phyloP scores from a whole-genome alignment of 2,797 vertebrate genomes.

The Hephaestus fuliginosus region DNA sequence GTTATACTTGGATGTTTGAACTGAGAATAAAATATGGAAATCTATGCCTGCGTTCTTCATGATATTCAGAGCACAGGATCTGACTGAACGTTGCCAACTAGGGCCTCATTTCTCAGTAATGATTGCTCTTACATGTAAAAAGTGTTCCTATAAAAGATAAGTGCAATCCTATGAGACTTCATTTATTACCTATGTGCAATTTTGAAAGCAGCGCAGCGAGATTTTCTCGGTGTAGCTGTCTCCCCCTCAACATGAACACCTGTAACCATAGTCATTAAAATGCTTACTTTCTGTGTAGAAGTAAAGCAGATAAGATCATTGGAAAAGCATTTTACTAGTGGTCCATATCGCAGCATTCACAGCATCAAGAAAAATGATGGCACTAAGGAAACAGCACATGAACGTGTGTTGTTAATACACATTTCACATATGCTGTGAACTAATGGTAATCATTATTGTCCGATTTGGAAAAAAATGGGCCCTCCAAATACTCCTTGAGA shows the following conservation, averaged over 20 bases:
- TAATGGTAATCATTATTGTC: not conserved
- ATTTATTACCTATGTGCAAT: not conserved
- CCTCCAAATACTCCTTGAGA: not conserved
- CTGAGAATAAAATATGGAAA: conserved; percentile 22
- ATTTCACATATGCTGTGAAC: not conserved
- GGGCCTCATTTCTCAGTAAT: conserved; percentile 11
- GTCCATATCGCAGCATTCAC: not conserved
- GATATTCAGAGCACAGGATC: conserved; percentile 10
- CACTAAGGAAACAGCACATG: not conserved
- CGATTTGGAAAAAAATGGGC: not conserved
- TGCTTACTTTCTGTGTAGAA: not conserved
- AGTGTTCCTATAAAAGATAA: not conserved
- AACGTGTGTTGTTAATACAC: too few species aligned
- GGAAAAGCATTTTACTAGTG: not conserved
- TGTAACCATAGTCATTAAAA: not conserved
- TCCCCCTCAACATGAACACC: not conserved
- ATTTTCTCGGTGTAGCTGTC: not conserved
- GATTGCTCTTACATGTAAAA: conserved; percentile 23
- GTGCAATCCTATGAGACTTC: not conserved
- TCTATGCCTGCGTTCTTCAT: conserved; percentile 2
- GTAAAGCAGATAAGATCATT: not conserved
- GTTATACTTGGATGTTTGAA: conserved; percentile 3
- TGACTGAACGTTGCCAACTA: not conserved
- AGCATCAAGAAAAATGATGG: not conserved
- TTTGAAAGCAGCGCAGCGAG: not conserved